phyloP scores from a whole-genome alignment of 2,888 invertebrate genomes.

The Heliconius erato region DNA sequence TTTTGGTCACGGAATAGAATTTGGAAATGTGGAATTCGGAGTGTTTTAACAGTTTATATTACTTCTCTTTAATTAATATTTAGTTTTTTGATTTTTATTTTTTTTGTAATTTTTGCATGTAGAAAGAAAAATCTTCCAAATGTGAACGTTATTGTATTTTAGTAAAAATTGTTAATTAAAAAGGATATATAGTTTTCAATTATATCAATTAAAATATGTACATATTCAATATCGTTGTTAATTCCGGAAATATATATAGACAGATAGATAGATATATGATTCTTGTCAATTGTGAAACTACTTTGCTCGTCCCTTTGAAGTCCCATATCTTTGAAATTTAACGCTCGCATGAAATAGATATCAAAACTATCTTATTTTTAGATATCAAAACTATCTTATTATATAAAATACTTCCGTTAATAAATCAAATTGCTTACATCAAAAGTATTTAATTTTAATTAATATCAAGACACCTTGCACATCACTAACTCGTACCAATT shows the following conservation, averaged over 20 bases:
- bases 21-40: too few relatives aligned
- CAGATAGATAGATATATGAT: neutral
- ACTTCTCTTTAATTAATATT: too few relatives aligned
- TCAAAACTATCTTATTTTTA: neutral
- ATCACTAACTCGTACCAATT: constrained; percentile 51
- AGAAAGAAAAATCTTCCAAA: too few relatives aligned
- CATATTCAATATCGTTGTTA: neutral
- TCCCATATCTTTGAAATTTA: constrained; percentile 7
- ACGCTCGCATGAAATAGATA: neutral
- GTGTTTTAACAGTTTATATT: too few relatives aligned
- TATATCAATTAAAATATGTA: too few relatives aligned
- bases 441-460: constrained; percentile 38
- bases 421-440: constrained; percentile 16
- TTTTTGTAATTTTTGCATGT: too few relatives aligned
- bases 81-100: too few relatives aligned
- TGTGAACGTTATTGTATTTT: too few relatives aligned
- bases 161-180: too few relatives aligned
- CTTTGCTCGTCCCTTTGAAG: constrained; percentile 15
- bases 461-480: constrained; percentile 47
- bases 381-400: neutral
- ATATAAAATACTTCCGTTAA: neutral
- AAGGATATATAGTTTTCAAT: too few relatives aligned
- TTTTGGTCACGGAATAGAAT: too few relatives aligned
- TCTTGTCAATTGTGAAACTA: constrained; percentile 13
- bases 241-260: neutral